Evolutionary conservation across 2,797 vertebrate species (phyloP).

Genomic region (Adelosebastes latens): DNA sequence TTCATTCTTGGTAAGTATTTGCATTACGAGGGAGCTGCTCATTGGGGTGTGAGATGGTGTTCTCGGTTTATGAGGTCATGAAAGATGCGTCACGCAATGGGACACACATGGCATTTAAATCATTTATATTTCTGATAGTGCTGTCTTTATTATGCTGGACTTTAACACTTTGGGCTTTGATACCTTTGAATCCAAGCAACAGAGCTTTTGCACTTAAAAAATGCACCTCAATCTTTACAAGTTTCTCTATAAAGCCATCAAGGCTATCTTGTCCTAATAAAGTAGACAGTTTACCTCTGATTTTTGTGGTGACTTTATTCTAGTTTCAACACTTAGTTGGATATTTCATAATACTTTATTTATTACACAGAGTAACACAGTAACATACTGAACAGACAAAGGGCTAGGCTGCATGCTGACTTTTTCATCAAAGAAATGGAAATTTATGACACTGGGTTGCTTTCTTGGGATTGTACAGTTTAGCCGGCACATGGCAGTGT

Average conservation of each 20-base stretch:
- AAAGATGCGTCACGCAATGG: slow-evolving; percentile 59
- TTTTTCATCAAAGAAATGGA: slow-evolving; percentile 5
- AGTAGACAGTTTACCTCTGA: not conserved
- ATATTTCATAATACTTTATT: not conserved
- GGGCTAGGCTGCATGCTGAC: slow-evolving; percentile 1
- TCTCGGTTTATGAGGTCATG: slow-evolving; percentile 36
- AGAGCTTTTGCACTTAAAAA: not conserved
- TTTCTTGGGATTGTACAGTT: slow-evolving; percentile 1
- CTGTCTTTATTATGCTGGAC: not conserved
- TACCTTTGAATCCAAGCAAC: not conserved
- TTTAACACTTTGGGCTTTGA: not conserved
- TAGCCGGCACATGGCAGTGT: not conserved
- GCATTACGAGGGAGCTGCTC: slow-evolving; percentile 10
- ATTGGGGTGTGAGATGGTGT: slow-evolving; percentile 41
- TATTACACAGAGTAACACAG: not conserved
- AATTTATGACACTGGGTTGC: not conserved
- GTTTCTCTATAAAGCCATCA: not conserved
- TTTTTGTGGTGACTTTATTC: not conserved
- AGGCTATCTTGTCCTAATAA: not conserved
- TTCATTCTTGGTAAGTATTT: slow-evolving; percentile 22
- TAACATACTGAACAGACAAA: not conserved
- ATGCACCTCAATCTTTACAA: not conserved
- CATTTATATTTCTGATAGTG: slow-evolving; percentile 29
- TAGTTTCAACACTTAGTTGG: not conserved
- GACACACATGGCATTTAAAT: slow-evolving; percentile 39